A percentile compares a stretch with the other conserved stretches of the same genome.
phyloP scores from a whole-genome alignment of 2,888 invertebrate genomes.

The Leptinotarsa peninsularis region DNA sequence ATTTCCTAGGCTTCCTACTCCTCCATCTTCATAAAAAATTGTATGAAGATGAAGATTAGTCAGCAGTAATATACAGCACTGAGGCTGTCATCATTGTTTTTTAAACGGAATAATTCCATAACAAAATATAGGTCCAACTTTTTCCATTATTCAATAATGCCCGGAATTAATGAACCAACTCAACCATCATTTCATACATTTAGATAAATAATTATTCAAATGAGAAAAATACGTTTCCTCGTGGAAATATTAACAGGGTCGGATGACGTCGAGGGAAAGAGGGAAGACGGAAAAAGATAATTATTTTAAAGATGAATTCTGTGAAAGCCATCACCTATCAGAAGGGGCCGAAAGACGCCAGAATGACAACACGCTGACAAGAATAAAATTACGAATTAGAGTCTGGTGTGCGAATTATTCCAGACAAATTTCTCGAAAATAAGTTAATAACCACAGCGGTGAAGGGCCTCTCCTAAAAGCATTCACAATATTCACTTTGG shows the following conservation, averaged over 20 bases:
- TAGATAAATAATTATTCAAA: slow-evolving; percentile 36
- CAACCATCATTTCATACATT: slow-evolving; percentile 20
- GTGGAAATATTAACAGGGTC: slow-evolving; percentile 29
- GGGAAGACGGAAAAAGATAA: slow-evolving; percentile 24
- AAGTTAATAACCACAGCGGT: slow-evolving; percentile 37
- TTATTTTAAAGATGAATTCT: slow-evolving; percentile 37
- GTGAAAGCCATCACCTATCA: slow-evolving; percentile 35
- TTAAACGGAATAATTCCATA: neutral
- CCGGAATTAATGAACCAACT: neutral
- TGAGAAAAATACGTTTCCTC: slow-evolving; percentile 25
- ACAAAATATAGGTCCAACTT: neutral
- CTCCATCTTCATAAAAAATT: too few species aligned
- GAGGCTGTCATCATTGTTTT: neutral
- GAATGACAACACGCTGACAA: slow-evolving; percentile 36
- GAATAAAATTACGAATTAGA: slow-evolving; percentile 46
- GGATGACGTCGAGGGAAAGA: slow-evolving; percentile 10
- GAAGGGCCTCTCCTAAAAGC: slow-evolving; percentile 1
- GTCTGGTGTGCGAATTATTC: slow-evolving; percentile 33
- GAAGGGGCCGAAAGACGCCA: slow-evolving; percentile 22
- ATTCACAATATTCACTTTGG: slow-evolving; percentile 13
- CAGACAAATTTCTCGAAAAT: slow-evolving; percentile 44
- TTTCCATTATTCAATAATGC: neutral
- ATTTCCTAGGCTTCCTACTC: too few species aligned
- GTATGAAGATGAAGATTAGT: neutral
- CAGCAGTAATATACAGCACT: neutral